These are phyloP conservation scores for Drosophila kepulauana DNA, from an alignment of 1,140 invertebrate genomes.

Conservation along the genomic window DNA sequence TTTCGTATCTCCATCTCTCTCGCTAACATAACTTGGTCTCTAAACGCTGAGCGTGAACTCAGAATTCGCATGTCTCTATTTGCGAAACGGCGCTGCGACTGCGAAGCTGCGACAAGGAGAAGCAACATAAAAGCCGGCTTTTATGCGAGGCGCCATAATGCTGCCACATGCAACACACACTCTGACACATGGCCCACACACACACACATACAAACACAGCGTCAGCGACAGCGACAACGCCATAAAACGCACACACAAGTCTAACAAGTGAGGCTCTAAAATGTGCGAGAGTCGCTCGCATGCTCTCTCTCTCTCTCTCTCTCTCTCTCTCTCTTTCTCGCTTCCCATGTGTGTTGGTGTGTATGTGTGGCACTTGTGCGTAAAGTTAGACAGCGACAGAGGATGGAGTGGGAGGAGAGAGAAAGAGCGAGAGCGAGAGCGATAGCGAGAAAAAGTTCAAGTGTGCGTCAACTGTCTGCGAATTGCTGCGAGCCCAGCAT, in stretches of 20 bases:
- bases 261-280: conserved; percentile 33
- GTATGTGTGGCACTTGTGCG: conserved; percentile 25
- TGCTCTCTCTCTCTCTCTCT: not conserved
- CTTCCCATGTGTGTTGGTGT: not conserved
- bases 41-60: not conserved
- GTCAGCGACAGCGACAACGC: conserved; percentile 15
- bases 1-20: too few relatives aligned
- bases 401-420: not conserved
- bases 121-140: conserved; percentile 72
- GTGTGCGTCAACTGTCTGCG: conserved; percentile 32
- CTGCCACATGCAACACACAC: conserved; percentile 73
- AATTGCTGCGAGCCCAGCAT: conserved; percentile 67
- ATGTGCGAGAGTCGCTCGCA: conserved; percentile 9
- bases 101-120: conserved; percentile 19
- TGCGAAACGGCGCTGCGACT: conserved; percentile 7
- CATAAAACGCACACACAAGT: conserved; percentile 51
- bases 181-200: conserved; percentile 17
- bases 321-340: not conserved
- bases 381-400: conserved; percentile 22
- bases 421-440: conserved; percentile 16
- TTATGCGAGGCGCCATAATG: conserved; percentile 75
- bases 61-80: conserved; percentile 34
- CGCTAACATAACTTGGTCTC: too few relatives aligned
- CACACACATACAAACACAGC: conserved; percentile 30
- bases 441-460: conserved; percentile 3